A percentile compares a stretch with the other conserved stretches of the same genome.
phyloP scores from a whole-genome alignment of 1,140 invertebrate species.

The Drosophila eugracilis region DNA sequence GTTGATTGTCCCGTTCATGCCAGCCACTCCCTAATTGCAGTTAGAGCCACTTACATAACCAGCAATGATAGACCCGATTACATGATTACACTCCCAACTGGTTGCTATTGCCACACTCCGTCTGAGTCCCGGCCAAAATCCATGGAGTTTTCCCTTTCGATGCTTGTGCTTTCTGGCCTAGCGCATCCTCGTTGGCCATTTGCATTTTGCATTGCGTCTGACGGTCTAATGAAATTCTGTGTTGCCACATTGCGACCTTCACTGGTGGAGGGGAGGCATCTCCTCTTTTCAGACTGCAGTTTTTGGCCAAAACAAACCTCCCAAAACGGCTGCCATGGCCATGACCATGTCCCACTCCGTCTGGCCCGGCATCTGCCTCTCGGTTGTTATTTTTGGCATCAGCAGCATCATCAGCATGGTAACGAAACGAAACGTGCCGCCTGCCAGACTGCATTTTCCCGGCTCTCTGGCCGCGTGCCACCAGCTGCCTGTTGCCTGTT shows the following conservation, averaged over 20 bases:
- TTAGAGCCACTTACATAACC: constrained; percentile 65
- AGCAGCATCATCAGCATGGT: constrained; percentile 56
- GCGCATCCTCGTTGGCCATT: constrained; percentile 59
- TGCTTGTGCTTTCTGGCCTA: constrained; percentile 60
- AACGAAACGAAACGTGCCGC: constrained; percentile 49
- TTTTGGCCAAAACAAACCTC: constrained; percentile 72
- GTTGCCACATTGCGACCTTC: constrained; percentile 64
- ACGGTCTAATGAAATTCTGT: constrained; percentile 69
- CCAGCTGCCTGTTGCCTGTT: constrained; percentile 42
- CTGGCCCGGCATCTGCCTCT: constrained; percentile 1
- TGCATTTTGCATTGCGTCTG: constrained; percentile 59
- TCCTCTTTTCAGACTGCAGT: constrained; percentile 33
- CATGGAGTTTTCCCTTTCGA: constrained; percentile 57
- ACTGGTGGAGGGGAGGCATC: not conserved
- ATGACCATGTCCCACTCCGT: constrained; percentile 9
- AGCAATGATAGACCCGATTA: constrained; percentile 65
- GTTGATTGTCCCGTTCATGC: constrained; percentile 36
- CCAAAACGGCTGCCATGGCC: constrained; percentile 60
- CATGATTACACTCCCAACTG: constrained; percentile 69
- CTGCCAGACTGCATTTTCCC: constrained; percentile 42
- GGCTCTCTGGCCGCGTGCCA: constrained; percentile 37
- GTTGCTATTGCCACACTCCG: not conserved
- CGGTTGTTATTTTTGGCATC: constrained; percentile 73
- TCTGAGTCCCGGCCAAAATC: constrained; percentile 13
- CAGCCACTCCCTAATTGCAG: constrained; percentile 56